Evolutionary conservation across 2,797 vertebrate species (phyloP).

Genomic region (Enteromius thamalakanensis): DNA sequence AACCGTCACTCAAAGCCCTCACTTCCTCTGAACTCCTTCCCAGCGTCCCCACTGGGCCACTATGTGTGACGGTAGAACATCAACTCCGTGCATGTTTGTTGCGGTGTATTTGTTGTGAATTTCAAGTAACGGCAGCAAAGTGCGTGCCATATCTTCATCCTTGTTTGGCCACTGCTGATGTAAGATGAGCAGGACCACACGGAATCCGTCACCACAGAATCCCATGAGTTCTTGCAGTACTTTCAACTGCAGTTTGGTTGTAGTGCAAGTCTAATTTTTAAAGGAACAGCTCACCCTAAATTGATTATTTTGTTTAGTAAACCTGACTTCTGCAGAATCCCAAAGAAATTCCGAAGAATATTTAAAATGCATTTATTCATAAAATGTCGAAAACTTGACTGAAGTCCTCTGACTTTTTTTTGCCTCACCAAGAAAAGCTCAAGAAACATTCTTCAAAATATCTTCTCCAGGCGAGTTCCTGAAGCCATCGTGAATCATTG

Average conservation of each 20-base stretch:
- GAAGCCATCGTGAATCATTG: constrained; percentile 22
- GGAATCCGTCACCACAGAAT: background rate
- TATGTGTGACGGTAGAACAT: constrained; percentile 62
- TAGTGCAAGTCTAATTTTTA: background rate
- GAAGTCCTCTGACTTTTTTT: background rate
- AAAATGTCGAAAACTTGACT: background rate
- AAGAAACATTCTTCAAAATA: constrained; percentile 16
- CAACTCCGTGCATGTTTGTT: constrained; percentile 57
- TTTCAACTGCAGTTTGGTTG: background rate
- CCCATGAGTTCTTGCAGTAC: background rate
- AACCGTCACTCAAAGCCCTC: constrained; percentile 69
- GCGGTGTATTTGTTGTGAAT: constrained; percentile 60
- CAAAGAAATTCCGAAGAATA: background rate
- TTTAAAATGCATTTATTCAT: background rate
- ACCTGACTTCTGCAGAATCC: background rate
- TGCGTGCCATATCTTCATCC: constrained; percentile 57
- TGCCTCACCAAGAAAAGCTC: background rate
- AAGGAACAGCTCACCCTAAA: background rate
- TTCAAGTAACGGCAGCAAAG: constrained; percentile 42
- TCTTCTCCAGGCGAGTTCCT: background rate
- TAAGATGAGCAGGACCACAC: constrained; percentile 46
- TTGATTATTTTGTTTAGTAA: too few relatives aligned
- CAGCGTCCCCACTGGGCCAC: constrained; percentile 39
- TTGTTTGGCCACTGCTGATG: constrained; percentile 66
- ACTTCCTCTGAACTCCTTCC: constrained; percentile 61